Conservation (phyloP, 53 echinoderm and acorn worm species). For the Apostichopus leukothele region DNA sequence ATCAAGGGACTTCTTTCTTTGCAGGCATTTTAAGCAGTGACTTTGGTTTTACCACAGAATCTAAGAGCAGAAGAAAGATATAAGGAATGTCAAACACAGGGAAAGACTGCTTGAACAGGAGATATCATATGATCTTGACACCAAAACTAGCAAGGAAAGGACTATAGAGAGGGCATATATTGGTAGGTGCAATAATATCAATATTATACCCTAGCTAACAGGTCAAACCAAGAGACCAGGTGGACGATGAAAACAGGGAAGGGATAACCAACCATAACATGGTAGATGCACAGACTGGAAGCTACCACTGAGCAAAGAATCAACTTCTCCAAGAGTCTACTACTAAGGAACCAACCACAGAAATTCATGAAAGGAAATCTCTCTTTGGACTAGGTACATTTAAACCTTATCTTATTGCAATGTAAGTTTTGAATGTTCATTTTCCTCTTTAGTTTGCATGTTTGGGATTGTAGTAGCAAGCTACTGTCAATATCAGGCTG, state of each 20-base stretch:
- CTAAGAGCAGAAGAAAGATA: background rate
- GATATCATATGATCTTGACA: background rate
- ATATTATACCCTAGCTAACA: background rate
- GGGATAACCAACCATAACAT: too few species aligned
- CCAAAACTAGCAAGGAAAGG: background rate
- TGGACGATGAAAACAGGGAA: background rate
- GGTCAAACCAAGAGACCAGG: background rate
- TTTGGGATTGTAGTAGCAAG: too few species aligned
- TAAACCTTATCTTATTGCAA: too few species aligned
- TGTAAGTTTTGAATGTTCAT: too few species aligned
- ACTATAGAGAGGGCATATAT: background rate
- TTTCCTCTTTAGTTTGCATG: too few species aligned
- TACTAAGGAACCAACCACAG: too few species aligned
- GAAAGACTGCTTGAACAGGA: background rate
- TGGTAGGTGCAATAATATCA: background rate
- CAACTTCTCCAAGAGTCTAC: too few species aligned
- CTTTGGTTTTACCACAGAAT: background rate
- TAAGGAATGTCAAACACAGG: background rate
- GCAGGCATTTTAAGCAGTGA: background rate
- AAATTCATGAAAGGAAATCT: too few species aligned
- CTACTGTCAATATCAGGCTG: too few species aligned
- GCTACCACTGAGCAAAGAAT: too few species aligned
- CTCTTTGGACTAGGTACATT: too few species aligned
- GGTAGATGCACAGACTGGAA: too few species aligned
- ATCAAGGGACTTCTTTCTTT: background rate